Conservation (phyloP, 1,140 invertebrate species). For the Colletes latitarsis region DNA sequence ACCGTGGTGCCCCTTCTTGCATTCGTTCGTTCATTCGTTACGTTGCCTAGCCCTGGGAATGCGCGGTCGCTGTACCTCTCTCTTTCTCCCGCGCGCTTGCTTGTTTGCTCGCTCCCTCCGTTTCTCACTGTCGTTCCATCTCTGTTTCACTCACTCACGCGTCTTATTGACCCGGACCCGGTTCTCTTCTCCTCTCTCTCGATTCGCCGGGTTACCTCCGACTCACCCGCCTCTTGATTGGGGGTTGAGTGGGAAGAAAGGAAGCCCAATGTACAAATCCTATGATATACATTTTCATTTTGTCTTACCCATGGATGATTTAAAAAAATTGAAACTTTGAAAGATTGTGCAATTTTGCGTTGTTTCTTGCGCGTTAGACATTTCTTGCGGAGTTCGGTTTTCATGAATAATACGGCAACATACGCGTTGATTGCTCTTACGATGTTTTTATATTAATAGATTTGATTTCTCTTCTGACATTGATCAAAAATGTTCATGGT, state of each 20-base stretch:
- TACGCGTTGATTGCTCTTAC: slow-evolving; percentile 8
- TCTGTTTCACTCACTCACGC: slow-evolving; percentile 71
- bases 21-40: slow-evolving; percentile 70
- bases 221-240: slow-evolving; percentile 61
- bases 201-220: slow-evolving; percentile 76
- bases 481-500: background rate
- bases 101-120: slow-evolving; percentile 35
- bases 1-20: slow-evolving; percentile 41
- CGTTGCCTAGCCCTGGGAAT: slow-evolving; percentile 79
- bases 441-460: slow-evolving; percentile 24
- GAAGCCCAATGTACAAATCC: slow-evolving; percentile 59
- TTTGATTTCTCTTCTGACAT: slow-evolving; percentile 13
- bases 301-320: slow-evolving; percentile 40
- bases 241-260: slow-evolving; percentile 50
- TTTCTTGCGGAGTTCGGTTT: background rate
- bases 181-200: slow-evolving; percentile 75
- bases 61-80: slow-evolving; percentile 73
- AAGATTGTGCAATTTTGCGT: background rate
- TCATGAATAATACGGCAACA: background rate
- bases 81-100: slow-evolving; percentile 59
- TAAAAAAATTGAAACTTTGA: slow-evolving; percentile 3
- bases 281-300: slow-evolving; percentile 68
- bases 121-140: slow-evolving; percentile 60
- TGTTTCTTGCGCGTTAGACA: background rate
- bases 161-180: slow-evolving; percentile 82